These are phyloP conservation scores for Thomomys bottae DNA, from an alignment of 2,113 vertebrate genomes.

Conservation along the genomic window DNA sequence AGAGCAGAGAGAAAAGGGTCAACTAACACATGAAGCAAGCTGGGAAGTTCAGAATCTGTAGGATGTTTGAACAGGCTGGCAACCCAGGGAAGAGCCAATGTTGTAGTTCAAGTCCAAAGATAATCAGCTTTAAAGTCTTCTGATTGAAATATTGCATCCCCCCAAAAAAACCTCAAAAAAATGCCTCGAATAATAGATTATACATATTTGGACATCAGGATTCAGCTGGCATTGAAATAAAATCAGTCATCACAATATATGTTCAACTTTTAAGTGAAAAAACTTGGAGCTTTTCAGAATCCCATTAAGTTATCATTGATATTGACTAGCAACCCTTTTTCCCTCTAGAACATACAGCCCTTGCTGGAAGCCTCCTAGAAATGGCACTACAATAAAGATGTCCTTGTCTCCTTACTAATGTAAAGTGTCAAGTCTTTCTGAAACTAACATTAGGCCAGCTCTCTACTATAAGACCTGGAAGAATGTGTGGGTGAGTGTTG, in stretches of 20 bases:
- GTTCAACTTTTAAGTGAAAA: not conserved
- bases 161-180: not conserved
- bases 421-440: not conserved
- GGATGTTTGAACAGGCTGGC: not conserved
- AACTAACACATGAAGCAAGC: not conserved
- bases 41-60: not conserved
- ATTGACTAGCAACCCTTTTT: not conserved
- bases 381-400: not conserved
- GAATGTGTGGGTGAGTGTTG: not conserved
- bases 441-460: not conserved
- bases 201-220: not conserved
- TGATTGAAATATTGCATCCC: constrained; percentile 1
- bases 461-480: not conserved
- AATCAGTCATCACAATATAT: not conserved
- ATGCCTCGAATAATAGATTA: not conserved
- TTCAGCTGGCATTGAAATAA: not conserved
- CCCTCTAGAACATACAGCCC: not conserved
- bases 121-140: not conserved
- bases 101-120: not conserved
- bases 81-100: not conserved
- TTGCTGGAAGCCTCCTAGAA: not conserved
- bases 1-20: too few species aligned
- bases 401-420: not conserved
- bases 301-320: not conserved
- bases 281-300: not conserved